Percentiles rank a stretch among this genome's conserved stretches.
phyloP scores from a whole-genome alignment of 1,140 invertebrate species.

The Planococcus citri region DNA sequence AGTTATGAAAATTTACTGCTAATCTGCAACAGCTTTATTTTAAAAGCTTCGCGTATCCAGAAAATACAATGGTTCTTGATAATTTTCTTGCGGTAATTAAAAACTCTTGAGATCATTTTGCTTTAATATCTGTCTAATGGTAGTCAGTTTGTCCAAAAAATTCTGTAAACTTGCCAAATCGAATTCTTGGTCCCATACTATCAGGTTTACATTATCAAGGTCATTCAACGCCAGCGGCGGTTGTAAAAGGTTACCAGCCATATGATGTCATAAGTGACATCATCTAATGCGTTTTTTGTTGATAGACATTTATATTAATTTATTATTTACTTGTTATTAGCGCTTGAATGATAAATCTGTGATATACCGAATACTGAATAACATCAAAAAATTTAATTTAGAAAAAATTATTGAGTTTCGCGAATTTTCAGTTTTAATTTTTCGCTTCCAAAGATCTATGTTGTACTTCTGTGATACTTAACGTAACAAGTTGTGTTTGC shows the following conservation, averaged over 20 bases:
- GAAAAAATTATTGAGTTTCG: constrained; percentile 10
- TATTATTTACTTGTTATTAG: constrained; percentile 8
- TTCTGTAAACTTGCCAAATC: constrained; percentile 14
- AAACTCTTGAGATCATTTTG: no score
- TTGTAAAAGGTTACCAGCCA: constrained; percentile 16
- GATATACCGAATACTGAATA: background rate
- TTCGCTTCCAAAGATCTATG: background rate
- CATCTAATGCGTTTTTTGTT: constrained; percentile 18
- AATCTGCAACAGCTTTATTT: no score
- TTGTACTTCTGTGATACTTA: constrained; percentile 13
- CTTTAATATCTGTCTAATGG: background rate
- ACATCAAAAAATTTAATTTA: background rate
- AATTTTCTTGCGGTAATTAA: no score
- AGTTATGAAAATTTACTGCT: no score
- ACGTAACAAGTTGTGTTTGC: constrained; percentile 17
- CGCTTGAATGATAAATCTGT: constrained; percentile 13
- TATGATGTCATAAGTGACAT: constrained; percentile 20
- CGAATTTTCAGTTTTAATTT: background rate
- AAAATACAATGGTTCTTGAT: no score
- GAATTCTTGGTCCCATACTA: constrained; percentile 11
- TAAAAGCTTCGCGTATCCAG: no score
- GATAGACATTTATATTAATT: constrained; percentile 19
- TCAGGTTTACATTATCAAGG: constrained; percentile 20
- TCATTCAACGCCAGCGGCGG: constrained; percentile 12
- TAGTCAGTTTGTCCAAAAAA: constrained; percentile 9